Percentiles rank a stretch among this genome's conserved stretches.
These are phyloP conservation scores for Hemibagrus guttatus DNA, from an alignment of 2,797 vertebrate species.

Conservation along the genomic window DNA sequence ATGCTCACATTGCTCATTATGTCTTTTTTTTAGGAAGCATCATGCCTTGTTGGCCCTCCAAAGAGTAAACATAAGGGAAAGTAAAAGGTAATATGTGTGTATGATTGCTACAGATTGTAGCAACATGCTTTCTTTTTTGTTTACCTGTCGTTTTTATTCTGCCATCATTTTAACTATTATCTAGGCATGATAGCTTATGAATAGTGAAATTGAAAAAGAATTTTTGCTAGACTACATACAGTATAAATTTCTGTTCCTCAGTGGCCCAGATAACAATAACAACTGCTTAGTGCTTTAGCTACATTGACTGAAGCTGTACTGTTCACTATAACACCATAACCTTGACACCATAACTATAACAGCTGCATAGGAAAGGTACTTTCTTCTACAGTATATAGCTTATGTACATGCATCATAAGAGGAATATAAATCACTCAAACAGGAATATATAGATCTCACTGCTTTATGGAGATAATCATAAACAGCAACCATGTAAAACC, in stretches of 20 bases:
- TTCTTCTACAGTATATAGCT: background rate
- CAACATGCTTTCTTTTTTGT: background rate
- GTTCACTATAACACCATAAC: slow-evolving; percentile 34
- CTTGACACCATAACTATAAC: background rate
- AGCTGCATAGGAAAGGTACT: background rate
- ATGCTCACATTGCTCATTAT: background rate
- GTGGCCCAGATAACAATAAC: slow-evolving; percentile 28
- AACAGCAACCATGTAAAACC: background rate
- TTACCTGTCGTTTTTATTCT: too few relatives aligned
- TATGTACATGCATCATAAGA: background rate
- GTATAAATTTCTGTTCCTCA: slow-evolving; percentile 32
- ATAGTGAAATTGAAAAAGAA: slow-evolving; percentile 34
- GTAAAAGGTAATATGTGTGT: background rate
- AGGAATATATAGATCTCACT: background rate
- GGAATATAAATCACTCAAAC: background rate
- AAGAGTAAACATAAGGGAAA: background rate
- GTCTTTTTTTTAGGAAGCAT: background rate
- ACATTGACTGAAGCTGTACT: slow-evolving; percentile 24
- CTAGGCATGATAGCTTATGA: slow-evolving; percentile 3
- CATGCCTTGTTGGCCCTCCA: background rate
- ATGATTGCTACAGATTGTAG: background rate
- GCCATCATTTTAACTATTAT: background rate
- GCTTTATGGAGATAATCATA: background rate
- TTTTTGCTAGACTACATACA: slow-evolving; percentile 33
- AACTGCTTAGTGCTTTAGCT: slow-evolving; percentile 39